Evolutionary conservation across 2,797 vertebrate genomes (phyloP), one percentile per base, ranked within the genome.

Genomic region (Hapalemur alaotrensis): DNA sequence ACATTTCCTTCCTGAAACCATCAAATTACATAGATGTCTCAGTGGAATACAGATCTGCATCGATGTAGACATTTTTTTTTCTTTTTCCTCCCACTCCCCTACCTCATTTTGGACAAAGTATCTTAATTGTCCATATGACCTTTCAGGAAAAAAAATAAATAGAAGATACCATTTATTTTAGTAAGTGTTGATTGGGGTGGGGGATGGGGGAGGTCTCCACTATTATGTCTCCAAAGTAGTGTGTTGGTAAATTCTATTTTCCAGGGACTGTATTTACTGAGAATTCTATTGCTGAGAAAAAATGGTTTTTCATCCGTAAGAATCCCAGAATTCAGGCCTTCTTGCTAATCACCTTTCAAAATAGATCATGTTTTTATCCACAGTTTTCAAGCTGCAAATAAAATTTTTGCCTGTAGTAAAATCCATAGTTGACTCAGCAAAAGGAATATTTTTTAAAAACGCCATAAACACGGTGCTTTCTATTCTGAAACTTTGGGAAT

Each of bases 1-100:
- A 65, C 54, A 50, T 87, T 95, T 81, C 82, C 61, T 80, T 72
- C 54, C 65, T 59, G 25, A 63, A 93, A 80, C 69, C n/a, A 32
- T n/a, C 22, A 65, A 8, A 22, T 78, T 65, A 48, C 80, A 54
- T 7, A 35, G 35, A 65, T n/a, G 23, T 41, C 38, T 70, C 79
- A 43, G 50, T 18, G 52, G 35, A 70, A 70, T 25, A 30, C 5
- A 22, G 20, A 12, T 46, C 30, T 57, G 4, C 5, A 11, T 65
- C 17, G 30, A 0, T 13, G 3, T 5, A 57, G 79, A 50, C 23
- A 63, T 72, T 41, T 28, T 48, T n/a, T 72, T n/a, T 32, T 32
- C 10, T 46, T 25, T 28, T 80, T n/a, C 35, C 14, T 25, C 25
- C 28, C 7, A 11, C 2, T 1, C 3, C 3, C 0, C 3, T 28